Conservation (phyloP, 1,140 invertebrate species). For the Palaemon carinicauda region DNA sequence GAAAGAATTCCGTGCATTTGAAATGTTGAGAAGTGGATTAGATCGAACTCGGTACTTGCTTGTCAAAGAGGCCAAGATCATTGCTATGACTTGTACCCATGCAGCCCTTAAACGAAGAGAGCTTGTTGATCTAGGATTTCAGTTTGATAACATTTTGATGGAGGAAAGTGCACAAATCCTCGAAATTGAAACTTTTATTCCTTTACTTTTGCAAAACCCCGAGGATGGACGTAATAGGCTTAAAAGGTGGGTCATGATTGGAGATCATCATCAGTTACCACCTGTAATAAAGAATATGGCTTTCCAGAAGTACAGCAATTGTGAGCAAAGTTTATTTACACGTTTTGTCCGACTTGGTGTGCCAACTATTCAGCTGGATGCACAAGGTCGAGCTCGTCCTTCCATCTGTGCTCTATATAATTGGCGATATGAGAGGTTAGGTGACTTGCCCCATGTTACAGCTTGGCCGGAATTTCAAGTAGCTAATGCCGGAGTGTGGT, state of each 20-base stretch:
- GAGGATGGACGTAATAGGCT: slow-evolving; percentile 94
- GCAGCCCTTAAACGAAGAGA: slow-evolving; percentile 96
- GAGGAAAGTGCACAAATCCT: slow-evolving; percentile 99
- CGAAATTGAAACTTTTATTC: slow-evolving; percentile 99
- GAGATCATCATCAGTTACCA: slow-evolving; percentile 98
- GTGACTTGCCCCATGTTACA: slow-evolving; percentile 89
- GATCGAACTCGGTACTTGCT: slow-evolving; percentile 96
- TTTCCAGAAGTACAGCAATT: slow-evolving; percentile 99
- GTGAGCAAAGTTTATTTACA: slow-evolving; percentile 99
- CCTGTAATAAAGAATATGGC: slow-evolving; percentile 99
- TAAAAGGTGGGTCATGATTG: slow-evolving; percentile 99
- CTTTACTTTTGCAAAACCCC: slow-evolving; percentile 95
- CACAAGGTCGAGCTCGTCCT: slow-evolving; percentile 92
- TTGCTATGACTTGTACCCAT: slow-evolving; percentile 99
- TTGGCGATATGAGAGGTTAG: slow-evolving; percentile 96
- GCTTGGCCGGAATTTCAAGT: slow-evolving; percentile 82
- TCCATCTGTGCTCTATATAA: slow-evolving; percentile 95
- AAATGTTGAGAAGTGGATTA: slow-evolving; percentile 87
- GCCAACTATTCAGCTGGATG: slow-evolving; percentile 95
- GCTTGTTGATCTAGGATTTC: slow-evolving; percentile 93
- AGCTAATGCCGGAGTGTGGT: slow-evolving; percentile 91
- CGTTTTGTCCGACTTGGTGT: slow-evolving; percentile 95
- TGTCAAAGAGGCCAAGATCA: slow-evolving; percentile 99
- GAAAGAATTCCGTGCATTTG: slow-evolving; percentile 98
- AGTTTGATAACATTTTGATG: slow-evolving; percentile 99